Conservation (phyloP, 1,140 invertebrate species). For the Plectrocnemia conspersa region DNA sequence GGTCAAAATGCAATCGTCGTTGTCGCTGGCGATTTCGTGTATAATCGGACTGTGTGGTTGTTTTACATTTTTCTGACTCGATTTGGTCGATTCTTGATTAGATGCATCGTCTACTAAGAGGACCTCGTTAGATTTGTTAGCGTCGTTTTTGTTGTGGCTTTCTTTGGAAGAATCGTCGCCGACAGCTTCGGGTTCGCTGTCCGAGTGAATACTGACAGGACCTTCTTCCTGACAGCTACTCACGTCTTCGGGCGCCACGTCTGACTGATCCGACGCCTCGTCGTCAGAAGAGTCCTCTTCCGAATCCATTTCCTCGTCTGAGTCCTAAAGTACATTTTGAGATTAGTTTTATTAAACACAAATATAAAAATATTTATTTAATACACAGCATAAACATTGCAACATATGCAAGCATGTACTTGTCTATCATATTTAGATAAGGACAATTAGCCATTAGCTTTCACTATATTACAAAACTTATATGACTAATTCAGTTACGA, state of each 20-base stretch:
- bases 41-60: conserved; percentile 16
- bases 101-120: conserved; percentile 38
- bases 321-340: too few relatives aligned
- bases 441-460: too few relatives aligned
- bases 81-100: conserved; percentile 18
- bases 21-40: conserved; percentile 29
- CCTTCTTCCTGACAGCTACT: conserved; percentile 25
- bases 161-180: conserved; percentile 29
- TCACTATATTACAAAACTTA: too few relatives aligned
- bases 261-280: conserved; percentile 21
- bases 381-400: too few relatives aligned
- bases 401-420: too few relatives aligned
- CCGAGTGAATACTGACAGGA: conserved; percentile 36
- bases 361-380: too few relatives aligned
- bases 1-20: conserved; percentile 27
- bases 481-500: too few relatives aligned
- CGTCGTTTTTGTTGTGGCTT: conserved; percentile 5
- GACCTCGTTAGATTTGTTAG: conserved; percentile 24
- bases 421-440: too few relatives aligned
- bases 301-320: conserved; percentile 28
- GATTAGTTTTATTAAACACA: too few relatives aligned
- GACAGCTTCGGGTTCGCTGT: conserved; percentile 31
- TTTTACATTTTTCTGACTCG: conserved; percentile 19
- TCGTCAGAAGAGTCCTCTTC: conserved; percentile 31
- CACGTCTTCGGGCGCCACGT: conserved; percentile 10